Base-by-base conservation (phyloP, 1,140 invertebrate genomes). In the Bombus terrestris region DNA sequence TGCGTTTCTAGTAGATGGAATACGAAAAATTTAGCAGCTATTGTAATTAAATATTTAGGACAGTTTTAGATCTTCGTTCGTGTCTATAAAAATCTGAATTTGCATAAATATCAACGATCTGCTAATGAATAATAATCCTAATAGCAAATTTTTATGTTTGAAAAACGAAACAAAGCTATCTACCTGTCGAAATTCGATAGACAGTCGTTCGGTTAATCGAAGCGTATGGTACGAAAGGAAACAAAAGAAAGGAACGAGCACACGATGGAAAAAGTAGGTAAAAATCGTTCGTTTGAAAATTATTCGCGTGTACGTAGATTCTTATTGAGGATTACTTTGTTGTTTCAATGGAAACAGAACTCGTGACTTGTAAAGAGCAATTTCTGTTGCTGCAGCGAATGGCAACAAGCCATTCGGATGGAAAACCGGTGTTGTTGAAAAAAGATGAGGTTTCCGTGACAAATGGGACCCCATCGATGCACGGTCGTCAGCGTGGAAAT, bases 371-470 rank as follows among this genome's bases (percentile, higher is more conserved):
- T 39, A 39, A 37, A 37, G 13, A n/a, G 68, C 68, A 79, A 84
- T 79, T 79, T 37, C 32, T 59, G 53, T 62, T 41, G 37, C 43
- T 39, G 25, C 12, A 18, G 39, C 47, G 39, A 43, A 62, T 41
- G 53, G 18, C 35, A 64, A 79, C 83, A 80, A 47, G 75, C 66
- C 53, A 57, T 43, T 59, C 28, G 76, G 25, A 79, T 79, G 83
- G 76, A 79, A 79, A 84, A 47, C 76, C 25, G 35, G 37, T 72
- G 76, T 79, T 59, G 75, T 84, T 79, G 76, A 79, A 84, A 84
- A 84, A 84, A 78, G 83, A 84, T 84, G 66, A 79, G 83, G 68
- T 84, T 62, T 84, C 66, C 47, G 32, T 84, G 83, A 84, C 76
- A 79, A 84, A 84, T 84, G 83, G 76, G 75, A 43, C 28, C 32